Evolutionary conservation across 37 sponge, comb jelly and placozoan species (phyloP).

Genomic region (Aplysina aerophoba): DNA sequence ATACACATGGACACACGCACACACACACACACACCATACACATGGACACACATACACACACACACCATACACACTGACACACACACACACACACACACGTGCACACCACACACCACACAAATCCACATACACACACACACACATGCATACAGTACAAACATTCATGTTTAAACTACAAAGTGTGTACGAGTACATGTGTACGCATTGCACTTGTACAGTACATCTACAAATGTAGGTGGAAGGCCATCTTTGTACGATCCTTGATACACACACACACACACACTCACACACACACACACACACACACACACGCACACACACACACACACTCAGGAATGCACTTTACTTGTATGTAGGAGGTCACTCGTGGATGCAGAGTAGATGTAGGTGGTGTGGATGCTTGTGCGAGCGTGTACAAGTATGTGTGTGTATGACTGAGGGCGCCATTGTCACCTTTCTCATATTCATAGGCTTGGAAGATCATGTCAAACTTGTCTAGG

Average conservation of each 20-base stretch:
- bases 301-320: constrained; percentile 2
- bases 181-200: too few relatives aligned
- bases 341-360: too few relatives aligned
- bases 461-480: constrained; percentile 95
- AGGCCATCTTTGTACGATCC: neutral
- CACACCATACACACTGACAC: too few relatives aligned
- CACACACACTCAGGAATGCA: neutral
- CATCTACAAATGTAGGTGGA: too few relatives aligned
- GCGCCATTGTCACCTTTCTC: constrained; percentile 61
- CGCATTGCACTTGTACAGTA: too few relatives aligned
- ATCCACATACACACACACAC: neutral
- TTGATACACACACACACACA: neutral
- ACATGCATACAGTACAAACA: too few relatives aligned
- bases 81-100: constrained; percentile 1
- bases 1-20: too few relatives aligned
- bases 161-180: too few relatives aligned
- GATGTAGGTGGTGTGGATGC: neutral
- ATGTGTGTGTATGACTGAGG: neutral
- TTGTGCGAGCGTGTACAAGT: neutral
- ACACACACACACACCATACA: too few relatives aligned
- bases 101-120: neutral
- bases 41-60: too few relatives aligned
- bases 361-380: too few relatives aligned
- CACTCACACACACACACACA: constrained; percentile 3
- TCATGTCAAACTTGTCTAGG: constrained; percentile 95